These are phyloP conservation scores for Cinara cedri DNA, from an alignment of 2,888 invertebrate genomes.

Conservation along the genomic window DNA sequence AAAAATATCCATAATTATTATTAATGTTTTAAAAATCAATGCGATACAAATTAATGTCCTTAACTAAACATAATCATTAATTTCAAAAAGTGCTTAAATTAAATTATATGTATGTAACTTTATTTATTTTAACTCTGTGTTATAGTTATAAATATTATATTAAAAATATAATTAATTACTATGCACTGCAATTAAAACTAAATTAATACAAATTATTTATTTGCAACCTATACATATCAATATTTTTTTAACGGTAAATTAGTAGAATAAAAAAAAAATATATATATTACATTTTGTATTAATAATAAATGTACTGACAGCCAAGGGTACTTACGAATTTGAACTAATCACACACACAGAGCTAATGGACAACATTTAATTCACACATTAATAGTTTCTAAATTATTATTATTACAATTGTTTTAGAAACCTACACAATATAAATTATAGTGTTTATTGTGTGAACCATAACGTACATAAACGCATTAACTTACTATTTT, in stretches of 20 bases:
- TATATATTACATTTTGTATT: constrained; percentile 16
- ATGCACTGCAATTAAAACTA: constrained; percentile 13
- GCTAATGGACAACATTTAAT: not conserved
- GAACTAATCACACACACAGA: constrained; percentile 5
- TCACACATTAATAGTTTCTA: not conserved
- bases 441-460: constrained; percentile 1
- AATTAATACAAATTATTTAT: constrained; percentile 20
- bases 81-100: constrained; percentile 19
- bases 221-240: constrained; percentile 54
- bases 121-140: constrained; percentile 4
- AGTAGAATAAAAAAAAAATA: not conserved
- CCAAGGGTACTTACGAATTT: constrained; percentile 50
- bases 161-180: constrained; percentile 1
- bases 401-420: not conserved
- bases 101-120: constrained; percentile 16
- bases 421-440: no score
- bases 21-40: not conserved
- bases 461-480: not conserved
- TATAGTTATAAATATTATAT: not conserved
- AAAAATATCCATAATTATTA: not conserved
- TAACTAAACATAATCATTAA: not conserved
- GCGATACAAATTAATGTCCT: not conserved
- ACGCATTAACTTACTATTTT: not conserved
- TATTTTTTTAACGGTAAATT: constrained; percentile 42
- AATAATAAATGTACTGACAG: constrained; percentile 9